Percentiles rank a stretch among this genome's conserved stretches.
Conservation (phyloP, 2,888 invertebrate genomes). For the Sabellastarte sp. region DNA sequence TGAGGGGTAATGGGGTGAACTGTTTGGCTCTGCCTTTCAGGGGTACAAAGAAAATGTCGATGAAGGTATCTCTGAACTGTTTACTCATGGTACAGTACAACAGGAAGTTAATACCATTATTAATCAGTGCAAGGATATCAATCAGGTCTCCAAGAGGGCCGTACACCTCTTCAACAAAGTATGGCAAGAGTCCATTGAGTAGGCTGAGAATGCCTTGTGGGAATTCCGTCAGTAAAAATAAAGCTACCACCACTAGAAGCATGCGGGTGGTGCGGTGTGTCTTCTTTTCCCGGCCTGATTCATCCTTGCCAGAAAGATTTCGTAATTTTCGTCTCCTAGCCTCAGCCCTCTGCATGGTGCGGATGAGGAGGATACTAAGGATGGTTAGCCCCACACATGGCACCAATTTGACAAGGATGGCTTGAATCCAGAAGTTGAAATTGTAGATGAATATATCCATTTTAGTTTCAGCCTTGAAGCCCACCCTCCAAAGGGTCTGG, state of each 20-base stretch:
- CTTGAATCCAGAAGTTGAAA: conserved; percentile 88
- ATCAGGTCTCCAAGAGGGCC: conserved; percentile 70
- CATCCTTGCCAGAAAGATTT: neutral
- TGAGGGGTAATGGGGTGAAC: neutral
- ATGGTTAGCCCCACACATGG: conserved; percentile 86
- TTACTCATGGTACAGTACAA: conserved; percentile 92
- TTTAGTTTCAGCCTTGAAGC: conserved; percentile 62
- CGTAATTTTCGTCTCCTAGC: conserved; percentile 44
- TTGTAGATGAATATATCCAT: conserved; percentile 44
- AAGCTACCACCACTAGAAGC: conserved; percentile 79
- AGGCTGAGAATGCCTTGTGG: conserved; percentile 77
- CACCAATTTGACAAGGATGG: conserved; percentile 86
- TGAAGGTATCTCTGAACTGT: conserved; percentile 74
- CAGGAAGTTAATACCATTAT: conserved; percentile 90
- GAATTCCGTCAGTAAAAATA: conserved; percentile 88
- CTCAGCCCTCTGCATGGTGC: conserved; percentile 58
- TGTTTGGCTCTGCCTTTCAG: neutral
- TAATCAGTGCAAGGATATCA: conserved; percentile 86
- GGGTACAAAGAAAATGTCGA: conserved; percentile 64
- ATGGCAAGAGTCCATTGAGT: conserved; percentile 71
- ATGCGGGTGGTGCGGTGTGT: conserved; percentile 80
- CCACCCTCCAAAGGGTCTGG: conserved; percentile 49
- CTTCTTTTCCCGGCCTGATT: conserved; percentile 37
- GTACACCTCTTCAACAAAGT: conserved; percentile 68
- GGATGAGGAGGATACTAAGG: conserved; percentile 57